Evolutionary conservation across 2,113 vertebrate genomes (phyloP), one percentile per base, ranked within the genome.

Genomic region (Periophthalmus modestus): DNA sequence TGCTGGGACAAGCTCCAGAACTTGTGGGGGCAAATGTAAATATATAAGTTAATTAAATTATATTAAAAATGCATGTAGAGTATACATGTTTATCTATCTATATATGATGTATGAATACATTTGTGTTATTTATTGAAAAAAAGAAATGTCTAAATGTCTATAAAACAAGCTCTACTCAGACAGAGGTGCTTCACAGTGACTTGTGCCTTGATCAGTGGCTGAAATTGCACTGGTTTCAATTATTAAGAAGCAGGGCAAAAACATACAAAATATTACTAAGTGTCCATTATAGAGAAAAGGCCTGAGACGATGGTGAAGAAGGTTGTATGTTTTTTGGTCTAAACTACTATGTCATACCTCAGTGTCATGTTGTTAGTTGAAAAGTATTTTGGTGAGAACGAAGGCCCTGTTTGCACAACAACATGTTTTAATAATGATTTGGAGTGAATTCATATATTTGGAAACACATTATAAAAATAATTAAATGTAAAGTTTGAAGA

Each of bases 1-100:
- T 43, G 34, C 52, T 65, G 16, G 33, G 47, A 57, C 80, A 65
- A 76, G 74, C 72, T 4, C 12, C 63, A 82, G 48, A 71, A 86
- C 82, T 82, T 77, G 11, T 34, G 76, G 58, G 43, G 28, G 63
- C 72, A 68, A 80, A 75, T 94, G 92, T 93, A 94, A 43, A 43
- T 90, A 95, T 96, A 98, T 99, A 98, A 99, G 95, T 99, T 98
- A 97, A 96, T 98, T 99, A 98, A 99, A 95, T 99, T 99, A 99
- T 98, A 96, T 93, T 91, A 97, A 96, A 97, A 96, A 96, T 96
- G 96, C 96, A 96, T 98, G 96, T 98, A 96, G 95, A 95, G 95
- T 95, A 95, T 96, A 97, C 97, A 97, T 98, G 95, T 96, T 94
- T 96, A 95, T 98, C 77, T 84, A 89, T 88, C 69, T 92, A 86